Evolutionary conservation across 2,888 invertebrate genomes (phyloP).

Genomic region (Mactromeris polynyma): DNA sequence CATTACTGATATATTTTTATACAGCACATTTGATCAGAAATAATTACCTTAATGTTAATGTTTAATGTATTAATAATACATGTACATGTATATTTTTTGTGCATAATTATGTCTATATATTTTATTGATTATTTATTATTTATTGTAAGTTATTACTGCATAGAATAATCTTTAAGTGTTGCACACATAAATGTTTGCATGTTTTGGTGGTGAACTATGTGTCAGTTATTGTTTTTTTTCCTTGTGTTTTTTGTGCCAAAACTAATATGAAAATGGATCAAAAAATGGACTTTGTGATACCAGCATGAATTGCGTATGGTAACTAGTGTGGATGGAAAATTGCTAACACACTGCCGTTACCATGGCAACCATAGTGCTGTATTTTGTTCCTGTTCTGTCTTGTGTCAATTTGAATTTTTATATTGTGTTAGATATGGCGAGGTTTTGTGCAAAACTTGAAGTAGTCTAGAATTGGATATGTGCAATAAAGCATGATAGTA

Average conservation of each 20-base stretch:
- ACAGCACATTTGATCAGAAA: no score
- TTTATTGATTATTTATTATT: slow-evolving; percentile 10
- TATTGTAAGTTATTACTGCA: slow-evolving; percentile 8
- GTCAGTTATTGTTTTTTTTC: background rate
- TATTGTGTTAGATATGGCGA: background rate
- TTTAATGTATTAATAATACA: no score
- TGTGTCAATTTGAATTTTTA: slow-evolving; percentile 13
- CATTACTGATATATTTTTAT: no score
- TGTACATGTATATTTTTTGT: background rate
- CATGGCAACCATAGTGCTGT: background rate
- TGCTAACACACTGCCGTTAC: background rate
- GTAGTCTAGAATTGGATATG: slow-evolving; percentile 13
- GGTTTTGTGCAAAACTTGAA: background rate
- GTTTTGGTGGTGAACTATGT: background rate
- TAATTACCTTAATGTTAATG: no score
- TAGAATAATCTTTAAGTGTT: background rate
- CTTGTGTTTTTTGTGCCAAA: slow-evolving; percentile 43
- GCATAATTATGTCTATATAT: slow-evolving; percentile 6
- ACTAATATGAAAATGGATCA: slow-evolving; percentile 35
- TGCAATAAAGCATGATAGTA: background rate
- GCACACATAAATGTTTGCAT: background rate
- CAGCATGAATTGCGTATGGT: background rate
- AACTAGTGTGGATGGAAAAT: background rate
- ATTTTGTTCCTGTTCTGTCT: background rate
- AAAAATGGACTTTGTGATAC: slow-evolving; percentile 40